Evolutionary conservation across 2,797 vertebrate genomes (phyloP), one percentile per base, ranked within the genome.

Genomic region (Microctenopoma steveboyesi): DNA sequence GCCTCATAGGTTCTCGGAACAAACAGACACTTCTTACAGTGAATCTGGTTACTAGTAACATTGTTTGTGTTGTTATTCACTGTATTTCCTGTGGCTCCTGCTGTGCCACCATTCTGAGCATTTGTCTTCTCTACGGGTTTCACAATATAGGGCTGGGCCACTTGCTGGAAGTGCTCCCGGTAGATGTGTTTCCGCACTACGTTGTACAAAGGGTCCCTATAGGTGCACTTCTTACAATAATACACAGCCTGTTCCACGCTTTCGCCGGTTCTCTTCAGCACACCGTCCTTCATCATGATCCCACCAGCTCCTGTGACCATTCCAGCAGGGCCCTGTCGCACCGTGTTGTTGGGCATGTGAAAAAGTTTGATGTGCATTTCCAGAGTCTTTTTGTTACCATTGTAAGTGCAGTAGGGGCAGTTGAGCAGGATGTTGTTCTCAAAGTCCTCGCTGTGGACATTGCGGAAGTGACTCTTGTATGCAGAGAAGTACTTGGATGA

Each of bases 141-240:
- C 13, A 95, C 97, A 85, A 99, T 91, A 51, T 98, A 99, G 60
- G 98, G 97, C 88, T 96, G 95, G 49, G 98, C 98, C 84, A 98
- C 96, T 7, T 99, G 98, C 86, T 98, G 97, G 93, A 99, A 99
- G 93, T 99, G 98, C 97, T 99, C 98, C 93, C 97, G 94, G 94
- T 99, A 99, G 93, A 99, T 99, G 95, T 99, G 98, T 94, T 99
- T 99, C 83, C 97, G 95, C 91, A 99, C 98, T 68, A 99, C 97
- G 89, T 99, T 98, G 82, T 99, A 99, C 59, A 99, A 94, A 86
- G 98, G 98, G 93, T 99, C 98, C 88, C 97, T 95, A 92, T 99
- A 99, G 92, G 98, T 99, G 95, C 98, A 99, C 94, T 99, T 99
- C 94, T 98, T 99, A 92, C 98, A 99, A 93, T 99, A 99, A 95